Evolutionary conservation across 1,140 invertebrate genomes (phyloP).

Genomic region (Mycetomoellerius zeteki): DNA sequence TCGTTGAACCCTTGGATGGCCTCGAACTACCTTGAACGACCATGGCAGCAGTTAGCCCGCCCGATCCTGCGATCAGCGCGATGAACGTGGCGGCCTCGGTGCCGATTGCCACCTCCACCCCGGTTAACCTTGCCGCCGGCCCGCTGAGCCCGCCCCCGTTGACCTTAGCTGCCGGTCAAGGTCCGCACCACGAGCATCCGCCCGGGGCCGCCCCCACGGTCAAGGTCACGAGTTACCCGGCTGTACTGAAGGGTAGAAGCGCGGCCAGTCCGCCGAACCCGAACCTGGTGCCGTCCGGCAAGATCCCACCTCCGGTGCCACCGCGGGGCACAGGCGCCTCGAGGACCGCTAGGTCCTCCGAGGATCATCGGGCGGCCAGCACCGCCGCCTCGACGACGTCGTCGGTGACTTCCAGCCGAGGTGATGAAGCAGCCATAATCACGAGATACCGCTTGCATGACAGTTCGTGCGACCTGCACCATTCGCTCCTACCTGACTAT

Average conservation of each 20-base stretch:
- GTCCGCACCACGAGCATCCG: slow-evolving; percentile 57
- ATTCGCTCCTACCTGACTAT: slow-evolving; percentile 42
- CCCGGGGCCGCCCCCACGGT: slow-evolving; percentile 80
- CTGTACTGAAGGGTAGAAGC: slow-evolving; percentile 91
- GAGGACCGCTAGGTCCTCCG: slow-evolving; percentile 70
- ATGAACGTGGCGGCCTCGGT: slow-evolving; percentile 68
- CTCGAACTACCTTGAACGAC: slow-evolving; percentile 53
- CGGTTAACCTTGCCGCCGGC: slow-evolving; percentile 81
- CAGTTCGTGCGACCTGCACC: slow-evolving; percentile 71
- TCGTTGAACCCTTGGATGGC: slow-evolving; percentile 28
- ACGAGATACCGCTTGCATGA: slow-evolving; percentile 81
- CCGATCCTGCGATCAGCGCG: slow-evolving; percentile 63
- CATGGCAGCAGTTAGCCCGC: slow-evolving; percentile 62
- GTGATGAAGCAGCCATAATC: slow-evolving; percentile 81
- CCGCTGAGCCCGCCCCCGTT: slow-evolving; percentile 88
- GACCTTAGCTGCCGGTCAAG: slow-evolving; percentile 81
- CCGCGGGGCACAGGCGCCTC: slow-evolving; percentile 88
- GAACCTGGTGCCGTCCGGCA: slow-evolving; percentile 84
- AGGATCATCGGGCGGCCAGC: slow-evolving; percentile 67
- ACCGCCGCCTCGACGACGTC: slow-evolving; percentile 70
- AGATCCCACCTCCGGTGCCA: slow-evolving; percentile 93
- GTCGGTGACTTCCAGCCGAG: slow-evolving; percentile 81
- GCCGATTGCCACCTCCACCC: slow-evolving; percentile 82
- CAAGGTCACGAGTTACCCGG: slow-evolving; percentile 89
- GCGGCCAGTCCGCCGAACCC: slow-evolving; percentile 83